Percentiles rank a stretch among this genome's conserved stretches.
phyloP scores from a whole-genome alignment of 2,797 vertebrate genomes.

The Syncerus caffer region DNA sequence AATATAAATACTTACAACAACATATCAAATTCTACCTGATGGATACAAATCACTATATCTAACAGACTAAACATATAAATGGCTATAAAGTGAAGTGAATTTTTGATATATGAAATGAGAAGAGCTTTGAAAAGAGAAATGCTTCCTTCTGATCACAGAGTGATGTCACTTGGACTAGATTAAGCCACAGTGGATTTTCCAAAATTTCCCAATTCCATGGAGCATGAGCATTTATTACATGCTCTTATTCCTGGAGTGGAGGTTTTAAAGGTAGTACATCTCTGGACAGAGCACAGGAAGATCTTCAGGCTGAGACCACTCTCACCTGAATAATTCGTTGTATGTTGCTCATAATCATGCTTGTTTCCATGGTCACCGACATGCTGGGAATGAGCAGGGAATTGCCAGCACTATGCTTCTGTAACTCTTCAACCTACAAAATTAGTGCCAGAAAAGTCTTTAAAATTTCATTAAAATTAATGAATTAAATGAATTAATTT shows the following conservation, averaged over 20 bases:
- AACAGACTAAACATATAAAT: not conserved
- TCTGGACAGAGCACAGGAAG: not conserved
- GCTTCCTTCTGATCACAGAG: not conserved
- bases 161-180: not conserved
- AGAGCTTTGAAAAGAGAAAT: slow-evolving; percentile 18
- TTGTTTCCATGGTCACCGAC: slow-evolving; percentile 93
- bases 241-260: not conserved
- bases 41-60: not conserved
- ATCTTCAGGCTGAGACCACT: not conserved
- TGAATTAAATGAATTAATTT: no score
- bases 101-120: not conserved
- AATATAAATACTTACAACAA: slow-evolving; percentile 9
- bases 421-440: slow-evolving; percentile 90
- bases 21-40: not conserved
- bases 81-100: slow-evolving; percentile 22
- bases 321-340: slow-evolving; percentile 95
- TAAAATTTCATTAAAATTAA: no score
- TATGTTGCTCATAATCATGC: slow-evolving; percentile 96
- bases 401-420: slow-evolving; percentile 85
- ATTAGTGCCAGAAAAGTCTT: not conserved
- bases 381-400: slow-evolving; percentile 84
- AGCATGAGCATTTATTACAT: not conserved
- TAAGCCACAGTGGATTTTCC: slow-evolving; percentile 26
- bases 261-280: not conserved
- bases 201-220: not conserved